Conservation (phyloP, 1,140 invertebrate species). For the Drosophila seguyi region DNA sequence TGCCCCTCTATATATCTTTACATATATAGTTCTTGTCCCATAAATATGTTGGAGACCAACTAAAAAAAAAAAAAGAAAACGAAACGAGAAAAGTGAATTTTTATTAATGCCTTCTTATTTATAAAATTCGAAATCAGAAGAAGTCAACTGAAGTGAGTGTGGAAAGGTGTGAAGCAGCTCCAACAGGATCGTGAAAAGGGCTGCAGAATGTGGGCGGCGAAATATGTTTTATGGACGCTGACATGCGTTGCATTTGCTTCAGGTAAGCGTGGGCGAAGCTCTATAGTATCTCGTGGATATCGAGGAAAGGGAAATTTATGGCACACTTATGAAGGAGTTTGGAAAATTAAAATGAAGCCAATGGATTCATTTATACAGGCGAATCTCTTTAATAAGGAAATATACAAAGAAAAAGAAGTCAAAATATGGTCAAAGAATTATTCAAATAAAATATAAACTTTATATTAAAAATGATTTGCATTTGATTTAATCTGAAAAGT, state of each 20-base stretch:
- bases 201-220: slow-evolving; percentile 64
- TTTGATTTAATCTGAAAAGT: not conserved
- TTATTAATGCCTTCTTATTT: slow-evolving; percentile 75
- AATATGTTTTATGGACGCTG: slow-evolving; percentile 71
- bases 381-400: not conserved
- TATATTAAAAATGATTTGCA: no score
- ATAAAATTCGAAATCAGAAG: slow-evolving; percentile 51
- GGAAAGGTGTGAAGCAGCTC: slow-evolving; percentile 53
- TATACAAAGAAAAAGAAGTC: not conserved
- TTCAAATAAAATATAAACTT: no score
- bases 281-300: not conserved
- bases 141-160: slow-evolving; percentile 46
- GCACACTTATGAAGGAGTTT: not conserved
- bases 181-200: slow-evolving; percentile 36
- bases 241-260: slow-evolving; percentile 62
- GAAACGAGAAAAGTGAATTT: slow-evolving; percentile 37
- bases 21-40: slow-evolving; percentile 58
- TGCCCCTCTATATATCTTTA: slow-evolving; percentile 42
- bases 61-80: slow-evolving; percentile 10
- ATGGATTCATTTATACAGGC: not conserved
- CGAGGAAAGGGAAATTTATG: slow-evolving; percentile 19
- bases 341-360: not conserved
- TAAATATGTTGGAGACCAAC: slow-evolving; percentile 52
- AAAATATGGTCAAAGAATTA: not conserved
- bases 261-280: slow-evolving; percentile 64